Evolutionary conservation across 2,797 vertebrate genomes (phyloP).

Genomic region (Diplodus sargus): DNA sequence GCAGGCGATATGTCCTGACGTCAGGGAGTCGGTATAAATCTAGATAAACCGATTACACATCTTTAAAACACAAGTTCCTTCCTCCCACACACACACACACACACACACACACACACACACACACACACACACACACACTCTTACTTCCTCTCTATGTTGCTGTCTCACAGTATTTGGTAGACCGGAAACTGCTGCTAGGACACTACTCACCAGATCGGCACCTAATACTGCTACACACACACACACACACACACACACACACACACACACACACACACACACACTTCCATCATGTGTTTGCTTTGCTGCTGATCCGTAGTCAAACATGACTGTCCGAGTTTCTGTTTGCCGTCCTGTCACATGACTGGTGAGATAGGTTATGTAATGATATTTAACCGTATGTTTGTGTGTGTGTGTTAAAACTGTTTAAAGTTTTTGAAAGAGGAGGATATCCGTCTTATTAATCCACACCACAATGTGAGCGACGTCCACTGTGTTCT

Average conservation of each 20-base stretch:
- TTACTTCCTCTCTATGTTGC: constrained; percentile 18
- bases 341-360: constrained; percentile 41
- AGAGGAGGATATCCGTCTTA: constrained; percentile 8
- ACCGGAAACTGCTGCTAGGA: constrained; percentile 25
- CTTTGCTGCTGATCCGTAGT: constrained; percentile 17
- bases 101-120: background rate
- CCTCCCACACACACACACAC: too few species aligned
- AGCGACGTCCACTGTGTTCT: background rate
- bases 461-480: constrained; percentile 1
- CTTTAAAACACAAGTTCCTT: background rate
- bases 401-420: background rate
- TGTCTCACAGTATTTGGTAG: background rate
- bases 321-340: constrained; percentile 27
- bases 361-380: background rate
- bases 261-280: background rate
- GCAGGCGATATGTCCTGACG: background rate
- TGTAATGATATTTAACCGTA: background rate
- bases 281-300: constrained; percentile 22
- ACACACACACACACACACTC: background rate
- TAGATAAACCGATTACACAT: background rate
- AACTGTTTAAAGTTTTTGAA: background rate
- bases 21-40: too few species aligned
- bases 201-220: background rate
- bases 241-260: background rate
- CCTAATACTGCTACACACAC: background rate